Conservation (phyloP, 2,797 vertebrate species). For the Mus minutoides region DNA sequence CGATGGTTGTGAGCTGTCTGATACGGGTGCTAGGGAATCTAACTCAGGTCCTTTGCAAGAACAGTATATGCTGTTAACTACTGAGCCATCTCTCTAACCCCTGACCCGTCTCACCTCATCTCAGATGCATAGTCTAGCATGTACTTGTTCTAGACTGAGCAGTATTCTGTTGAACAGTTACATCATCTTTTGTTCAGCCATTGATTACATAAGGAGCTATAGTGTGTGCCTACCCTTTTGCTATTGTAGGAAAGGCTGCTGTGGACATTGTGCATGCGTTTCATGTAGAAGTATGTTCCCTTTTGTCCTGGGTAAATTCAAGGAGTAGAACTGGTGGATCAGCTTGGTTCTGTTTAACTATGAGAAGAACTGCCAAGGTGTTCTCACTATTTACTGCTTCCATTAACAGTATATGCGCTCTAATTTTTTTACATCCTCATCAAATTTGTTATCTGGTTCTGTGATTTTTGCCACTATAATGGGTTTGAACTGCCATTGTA, state of each 20-base stretch:
- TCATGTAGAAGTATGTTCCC: not conserved
- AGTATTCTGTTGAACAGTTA: not conserved
- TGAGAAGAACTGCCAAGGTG: not conserved
- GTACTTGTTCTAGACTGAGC: not conserved
- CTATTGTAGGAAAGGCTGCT: not conserved
- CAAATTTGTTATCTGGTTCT: not conserved
- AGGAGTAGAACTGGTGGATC: not conserved
- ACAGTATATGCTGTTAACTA: not conserved
- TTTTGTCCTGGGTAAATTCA: conserved; percentile 42
- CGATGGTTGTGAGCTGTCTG: not conserved
- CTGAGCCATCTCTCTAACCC: too few species aligned
- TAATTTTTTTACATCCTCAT: not conserved
- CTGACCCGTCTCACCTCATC: not conserved
- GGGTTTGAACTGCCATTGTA: not conserved
- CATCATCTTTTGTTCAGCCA: not conserved
- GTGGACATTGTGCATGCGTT: not conserved
- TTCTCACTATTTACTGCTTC: conserved; percentile 28
- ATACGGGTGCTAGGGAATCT: not conserved
- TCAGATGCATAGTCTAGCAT: not conserved
- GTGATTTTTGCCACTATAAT: conserved; percentile 5
- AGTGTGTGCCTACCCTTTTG: not conserved
- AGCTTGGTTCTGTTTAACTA: not conserved
- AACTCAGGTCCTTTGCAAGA: not conserved
- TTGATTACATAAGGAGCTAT: not conserved
- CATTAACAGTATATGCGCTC: not conserved